Conservation (phyloP, 2,113 vertebrate genomes). For the Phycodurus eques region DNA sequence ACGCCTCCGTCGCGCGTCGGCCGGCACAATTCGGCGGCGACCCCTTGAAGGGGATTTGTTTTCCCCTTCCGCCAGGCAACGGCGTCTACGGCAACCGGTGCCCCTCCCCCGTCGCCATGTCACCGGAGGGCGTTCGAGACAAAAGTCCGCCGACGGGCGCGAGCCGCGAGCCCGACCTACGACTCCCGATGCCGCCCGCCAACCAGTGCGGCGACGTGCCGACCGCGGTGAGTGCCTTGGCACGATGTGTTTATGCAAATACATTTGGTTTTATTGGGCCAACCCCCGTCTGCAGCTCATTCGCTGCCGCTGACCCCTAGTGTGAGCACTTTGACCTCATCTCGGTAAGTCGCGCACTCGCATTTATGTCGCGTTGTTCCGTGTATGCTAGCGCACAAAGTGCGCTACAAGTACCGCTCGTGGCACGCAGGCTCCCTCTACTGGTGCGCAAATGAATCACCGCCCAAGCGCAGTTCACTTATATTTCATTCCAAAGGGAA, state of each 20-base stretch:
- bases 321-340: conserved; percentile 71
- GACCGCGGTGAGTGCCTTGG: conserved; percentile 78
- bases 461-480: no score
- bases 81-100: conserved; percentile 84
- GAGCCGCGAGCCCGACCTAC: conserved; percentile 89
- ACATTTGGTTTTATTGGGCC: not conserved
- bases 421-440: no score
- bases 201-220: conserved; percentile 88
- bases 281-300: conserved; percentile 23
- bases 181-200: conserved; percentile 87
- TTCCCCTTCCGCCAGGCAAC: conserved; percentile 73
- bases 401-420: no score
- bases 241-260: not conserved
- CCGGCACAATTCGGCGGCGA: no score
- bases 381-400: no score
- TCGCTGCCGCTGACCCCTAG: conserved; percentile 33
- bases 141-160: conserved; percentile 88
- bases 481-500: no score
- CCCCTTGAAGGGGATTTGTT: not conserved
- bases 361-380: not conserved
- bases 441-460: no score
- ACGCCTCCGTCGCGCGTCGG: not conserved
- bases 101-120: conserved; percentile 89
- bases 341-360: conserved; percentile 38
- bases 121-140: conserved; percentile 86